Evolutionary conservation across 2,888 invertebrate genomes (phyloP).

Genomic region (Brenthis ino): DNA sequence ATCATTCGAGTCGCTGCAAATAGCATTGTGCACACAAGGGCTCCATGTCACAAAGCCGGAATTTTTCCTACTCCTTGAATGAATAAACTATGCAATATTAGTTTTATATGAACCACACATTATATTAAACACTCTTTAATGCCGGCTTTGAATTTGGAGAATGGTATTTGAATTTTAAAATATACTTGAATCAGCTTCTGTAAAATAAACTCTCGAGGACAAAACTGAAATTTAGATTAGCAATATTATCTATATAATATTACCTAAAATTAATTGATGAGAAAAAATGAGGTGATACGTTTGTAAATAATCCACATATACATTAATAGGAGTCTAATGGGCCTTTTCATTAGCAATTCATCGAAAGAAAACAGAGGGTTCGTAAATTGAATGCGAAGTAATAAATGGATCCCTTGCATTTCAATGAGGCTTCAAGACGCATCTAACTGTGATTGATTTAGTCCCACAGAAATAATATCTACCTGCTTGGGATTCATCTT

Average conservation of each 20-base stretch:
- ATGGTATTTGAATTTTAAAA: too few species aligned
- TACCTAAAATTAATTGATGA: background rate
- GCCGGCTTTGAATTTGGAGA: too few species aligned
- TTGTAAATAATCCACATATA: background rate
- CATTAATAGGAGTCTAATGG: slow-evolving; percentile 31
- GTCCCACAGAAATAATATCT: slow-evolving; percentile 65
- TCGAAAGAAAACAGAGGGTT: slow-evolving; percentile 55
- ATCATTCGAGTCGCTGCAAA: slow-evolving; percentile 39
- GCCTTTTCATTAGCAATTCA: slow-evolving; percentile 45
- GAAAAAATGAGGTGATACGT: background rate
- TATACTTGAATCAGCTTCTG: too few species aligned
- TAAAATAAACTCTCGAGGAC: too few species aligned
- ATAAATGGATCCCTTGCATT: slow-evolving; percentile 67
- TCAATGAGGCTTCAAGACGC: slow-evolving; percentile 47
- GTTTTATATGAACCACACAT: too few species aligned
- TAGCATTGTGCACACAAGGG: slow-evolving; percentile 24
- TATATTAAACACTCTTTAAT: too few species aligned
- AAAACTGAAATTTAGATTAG: too few species aligned
- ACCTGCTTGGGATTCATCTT: slow-evolving; percentile 62
- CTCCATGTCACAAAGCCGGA: background rate
- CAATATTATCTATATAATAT: too few species aligned
- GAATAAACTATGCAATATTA: too few species aligned
- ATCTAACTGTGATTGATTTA: slow-evolving; percentile 68
- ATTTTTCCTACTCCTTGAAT: background rate
- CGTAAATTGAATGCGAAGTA: slow-evolving; percentile 68